Percentiles rank a stretch among this genome's conserved stretches.
Evolutionary conservation across 2,113 vertebrate genomes (phyloP).

Genomic region (Grallaria varia): DNA sequence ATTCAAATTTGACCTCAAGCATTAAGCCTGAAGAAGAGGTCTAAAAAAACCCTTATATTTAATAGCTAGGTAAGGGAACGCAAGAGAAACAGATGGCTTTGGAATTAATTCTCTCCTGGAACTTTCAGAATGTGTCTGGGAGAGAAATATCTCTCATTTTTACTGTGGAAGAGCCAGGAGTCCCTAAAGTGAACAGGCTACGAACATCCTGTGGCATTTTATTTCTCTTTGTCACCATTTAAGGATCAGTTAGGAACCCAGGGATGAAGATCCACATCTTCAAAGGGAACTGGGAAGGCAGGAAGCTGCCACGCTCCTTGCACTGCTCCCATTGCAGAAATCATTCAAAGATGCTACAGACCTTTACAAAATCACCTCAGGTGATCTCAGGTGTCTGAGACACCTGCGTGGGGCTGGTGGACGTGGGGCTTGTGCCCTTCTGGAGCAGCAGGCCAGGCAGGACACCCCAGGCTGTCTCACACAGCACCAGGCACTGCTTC

Average conservation of each 20-base stretch:
- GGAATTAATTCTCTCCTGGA: neutral
- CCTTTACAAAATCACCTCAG: neutral
- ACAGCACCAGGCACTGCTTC: neutral
- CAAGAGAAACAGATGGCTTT: neutral
- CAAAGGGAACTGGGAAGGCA: neutral
- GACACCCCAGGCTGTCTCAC: neutral
- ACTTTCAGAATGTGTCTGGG: neutral
- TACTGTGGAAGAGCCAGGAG: neutral
- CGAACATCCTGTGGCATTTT: neutral
- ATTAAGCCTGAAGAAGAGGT: neutral
- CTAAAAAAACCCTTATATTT: neutral
- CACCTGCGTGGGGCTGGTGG: neutral
- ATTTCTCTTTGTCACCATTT: neutral
- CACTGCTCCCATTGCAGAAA: neutral
- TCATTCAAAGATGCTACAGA: neutral
- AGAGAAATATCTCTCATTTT: neutral
- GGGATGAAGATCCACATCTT: neutral
- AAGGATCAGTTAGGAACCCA: neutral
- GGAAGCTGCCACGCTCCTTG: neutral
- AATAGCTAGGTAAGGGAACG: neutral
- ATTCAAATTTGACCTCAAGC: neutral
- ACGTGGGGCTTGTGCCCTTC: neutral
- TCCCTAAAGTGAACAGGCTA: neutral
- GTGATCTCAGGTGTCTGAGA: neutral
- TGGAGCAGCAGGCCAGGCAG: neutral